Base-by-base conservation (phyloP, 2,888 invertebrate genomes). In the Ectemnius continuus region DNA sequence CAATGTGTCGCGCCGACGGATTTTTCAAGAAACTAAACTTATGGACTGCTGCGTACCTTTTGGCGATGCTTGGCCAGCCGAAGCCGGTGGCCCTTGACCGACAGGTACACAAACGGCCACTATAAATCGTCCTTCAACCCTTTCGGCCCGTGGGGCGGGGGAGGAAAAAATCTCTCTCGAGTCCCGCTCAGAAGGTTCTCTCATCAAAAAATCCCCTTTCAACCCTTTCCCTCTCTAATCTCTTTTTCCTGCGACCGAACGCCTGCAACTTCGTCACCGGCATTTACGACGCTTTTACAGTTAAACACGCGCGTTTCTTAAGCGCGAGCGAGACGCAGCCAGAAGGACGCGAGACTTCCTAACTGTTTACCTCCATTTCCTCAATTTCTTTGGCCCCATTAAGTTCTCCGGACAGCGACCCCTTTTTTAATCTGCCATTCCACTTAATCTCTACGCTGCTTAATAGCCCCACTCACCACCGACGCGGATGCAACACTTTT, bases 181-280 rank as follows among this genome's bases (percentile, higher is more conserved):
- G 36, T 36, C 8, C 36, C 36, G 36, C 36, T 28, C 68, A 8
- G 68, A 67, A 72, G 75, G 36, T 36, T 47, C 67, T 45, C 61
- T 56, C 65, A 73, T 74, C 72, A 79, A 81, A 79, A 82, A 81
- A 74, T 66, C 48, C 48, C 47, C 62, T 56, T 76, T 18, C 36
- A 77, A 79, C 67, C 81, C 79, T 81, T 82, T 77, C 66, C n/a
- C 4, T 76, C 36, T 52, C 36, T 76, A 81, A 78, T 80, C 80
- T 78, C 62, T 68, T 73, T 73, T 80, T 23, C 67, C 62, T n/a
- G n/a, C n/a, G n/a, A 4, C 2, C 23, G 58, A 70, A 64, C 58
- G 48, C 11, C 36, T 36, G 71, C 58, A 28, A 28, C 28, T 66
- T 61, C 11, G 61, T n/a, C 16, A 23, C 57, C 14, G 13, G 48